Base-by-base conservation (phyloP, 2,113 vertebrate genomes). In the Petrocephalus microphthalmus region DNA sequence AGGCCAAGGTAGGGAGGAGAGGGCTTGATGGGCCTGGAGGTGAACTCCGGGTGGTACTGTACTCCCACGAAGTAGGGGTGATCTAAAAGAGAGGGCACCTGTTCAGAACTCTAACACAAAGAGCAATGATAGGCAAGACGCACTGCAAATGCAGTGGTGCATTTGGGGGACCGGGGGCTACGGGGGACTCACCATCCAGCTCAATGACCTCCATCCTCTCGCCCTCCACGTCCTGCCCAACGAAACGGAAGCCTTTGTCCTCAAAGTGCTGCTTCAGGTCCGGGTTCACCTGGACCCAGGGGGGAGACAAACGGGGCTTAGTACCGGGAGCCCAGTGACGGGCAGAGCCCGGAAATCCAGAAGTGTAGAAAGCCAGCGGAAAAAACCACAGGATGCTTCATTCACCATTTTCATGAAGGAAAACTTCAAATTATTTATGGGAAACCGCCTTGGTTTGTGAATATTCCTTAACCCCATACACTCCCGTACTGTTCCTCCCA, bases 181-280 rank as follows among this genome's bases (percentile, higher is more conserved):
- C 57, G 3, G 7, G 8, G n/a, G 60, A 89, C 92, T 88, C 89
- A 98, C 98, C 97, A 83, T 98, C 97, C 89, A 98, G 91, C 91
- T 99, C 98, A 17, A 99, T 96, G 74, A 99, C 94, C 90, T 99
- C 98, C 98, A 99, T 99, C 85, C 98, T 93, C 60, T 99, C 97
- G 54, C 98, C 98, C 92, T 97, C 98, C 29, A 97, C 93, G 67
- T 99, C 98, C 89, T 99, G 97, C 67, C 98, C 98, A 4, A 99
- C 97, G 71, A 99, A 99, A 90, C 94, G 93, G 92, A 99, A 94
- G 13, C 98, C 97, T 54, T 95, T 96, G 17, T 96, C 95, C 88
- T 99, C 97, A 93, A 99, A 96, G 90, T 94, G 95, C 57, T 96
- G 94, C 37, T 96, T 98, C 90, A 98, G 92, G n/a, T 97, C 96